A percentile compares a stretch with the other conserved stretches of the same genome.
Conservation (phyloP, 2,113 vertebrate genomes). For the Bungarus multicinctus region DNA sequence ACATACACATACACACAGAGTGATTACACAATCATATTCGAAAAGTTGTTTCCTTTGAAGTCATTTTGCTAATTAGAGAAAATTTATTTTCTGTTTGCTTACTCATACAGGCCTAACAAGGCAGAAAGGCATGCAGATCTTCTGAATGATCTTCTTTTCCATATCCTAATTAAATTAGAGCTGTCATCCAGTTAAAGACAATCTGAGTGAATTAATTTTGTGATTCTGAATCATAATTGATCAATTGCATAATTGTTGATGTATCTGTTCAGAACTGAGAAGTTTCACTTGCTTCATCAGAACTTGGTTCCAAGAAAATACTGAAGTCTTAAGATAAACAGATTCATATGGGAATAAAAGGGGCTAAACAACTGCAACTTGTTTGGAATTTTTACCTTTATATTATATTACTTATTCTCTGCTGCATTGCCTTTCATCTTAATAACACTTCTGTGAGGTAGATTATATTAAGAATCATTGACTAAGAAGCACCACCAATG, state of each 20-base stretch:
- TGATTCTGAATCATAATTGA: neutral
- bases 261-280: neutral
- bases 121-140: neutral
- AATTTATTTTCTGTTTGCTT: neutral
- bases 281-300: neutral
- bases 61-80: neutral
- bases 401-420: neutral
- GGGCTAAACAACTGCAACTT: neutral
- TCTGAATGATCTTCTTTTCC: neutral
- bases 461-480: neutral
- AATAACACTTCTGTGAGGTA: neutral
- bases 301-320: neutral
- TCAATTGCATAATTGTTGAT: neutral
- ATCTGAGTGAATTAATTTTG: neutral
- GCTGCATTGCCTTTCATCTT: neutral
- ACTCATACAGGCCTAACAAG: neutral
- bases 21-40: accelerated
- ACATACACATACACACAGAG: too few species aligned
- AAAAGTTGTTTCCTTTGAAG: accelerated
- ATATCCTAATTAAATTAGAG: neutral
- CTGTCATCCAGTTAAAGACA: neutral
- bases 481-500: neutral
- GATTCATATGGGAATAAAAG: neutral
- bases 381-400: neutral
- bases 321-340: neutral